Conservation (phyloP, 2,797 vertebrate species). For the Crax fasciolata region DNA sequence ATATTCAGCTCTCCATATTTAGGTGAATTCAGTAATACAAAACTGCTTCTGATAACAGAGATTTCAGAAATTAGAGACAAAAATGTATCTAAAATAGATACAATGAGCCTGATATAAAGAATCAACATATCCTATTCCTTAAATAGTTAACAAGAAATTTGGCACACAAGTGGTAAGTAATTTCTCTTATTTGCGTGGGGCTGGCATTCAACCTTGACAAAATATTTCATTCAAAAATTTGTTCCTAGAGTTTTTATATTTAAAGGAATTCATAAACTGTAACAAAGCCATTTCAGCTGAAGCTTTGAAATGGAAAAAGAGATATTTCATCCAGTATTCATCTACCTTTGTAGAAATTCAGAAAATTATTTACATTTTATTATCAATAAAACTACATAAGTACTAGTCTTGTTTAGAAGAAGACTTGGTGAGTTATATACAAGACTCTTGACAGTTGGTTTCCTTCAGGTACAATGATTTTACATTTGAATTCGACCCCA, state of each 20-base stretch:
- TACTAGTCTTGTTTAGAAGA: constrained; percentile 52
- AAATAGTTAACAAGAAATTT: constrained; percentile 73
- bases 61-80: constrained; percentile 47
- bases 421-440: constrained; percentile 35
- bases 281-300: constrained; percentile 58
- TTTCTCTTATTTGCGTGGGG: constrained; percentile 49
- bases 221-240: constrained; percentile 66
- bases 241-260: constrained; percentile 42
- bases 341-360: constrained; percentile 53
- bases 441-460: constrained; percentile 62
- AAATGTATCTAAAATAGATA: constrained; percentile 15
- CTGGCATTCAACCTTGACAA: constrained; percentile 59
- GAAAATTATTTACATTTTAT: constrained; percentile 59
- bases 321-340: constrained; percentile 52
- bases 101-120: constrained; percentile 1
- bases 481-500: constrained; percentile 68
- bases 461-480: constrained; percentile 65
- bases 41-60: background rate
- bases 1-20: background rate
- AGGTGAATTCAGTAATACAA: background rate
- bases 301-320: constrained; percentile 41
- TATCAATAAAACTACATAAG: constrained; percentile 64
- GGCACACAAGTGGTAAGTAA: constrained; percentile 52
- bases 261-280: constrained; percentile 56
- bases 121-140: background rate